Base-by-base conservation (phyloP, 2,888 invertebrate genomes). In the Ganaspis brasiliensis region DNA sequence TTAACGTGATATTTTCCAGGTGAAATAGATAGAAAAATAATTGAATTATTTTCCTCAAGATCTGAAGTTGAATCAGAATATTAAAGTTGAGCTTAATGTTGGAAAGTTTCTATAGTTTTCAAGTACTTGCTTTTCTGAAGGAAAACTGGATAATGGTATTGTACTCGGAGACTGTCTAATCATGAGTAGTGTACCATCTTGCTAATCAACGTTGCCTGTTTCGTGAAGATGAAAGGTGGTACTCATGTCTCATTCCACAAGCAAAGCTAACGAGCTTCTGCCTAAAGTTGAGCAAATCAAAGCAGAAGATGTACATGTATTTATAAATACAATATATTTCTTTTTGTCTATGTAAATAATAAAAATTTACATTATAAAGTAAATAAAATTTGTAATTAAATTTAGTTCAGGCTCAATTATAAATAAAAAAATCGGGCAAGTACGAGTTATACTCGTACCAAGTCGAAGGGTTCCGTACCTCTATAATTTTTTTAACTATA, bases 201-300 rank as follows among this genome's bases (percentile, higher is more conserved):
- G 61, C 61, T 63, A 63, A 63, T 63, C 61, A 63, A 16, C 40
- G 40, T 73, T 71, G 75, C 61, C 63, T 73, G 31, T 31, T 71
- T 6, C 2, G 71, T 37, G 45, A 79, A 74, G 73, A 79, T 75
- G 74, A 79, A 77, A 79, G 74, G 73, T 74, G 75, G 74, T 79
- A 61, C 61, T 49, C 19, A 73, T 74, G 74, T 57, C 73, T 67
- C 26, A 71, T 57, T 49, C 73, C 73, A 52, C 56, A 45, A 75
- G 71, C 71, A 45, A 26, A 79, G 61, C 71, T 75, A 73, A 79
- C 75, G 73, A 79, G 73, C 40, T 63, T 40, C 40, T 14, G 21
- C 12, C 37, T 14, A 16, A 21, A 12, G 37, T 63, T 61, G 16
- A 61, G 61, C 9, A 37, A 63, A 63, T 63, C 63, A 63, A 63